phyloP scores from a whole-genome alignment of 1,140 invertebrate species.

The Ctenoplectra terminalis region DNA sequence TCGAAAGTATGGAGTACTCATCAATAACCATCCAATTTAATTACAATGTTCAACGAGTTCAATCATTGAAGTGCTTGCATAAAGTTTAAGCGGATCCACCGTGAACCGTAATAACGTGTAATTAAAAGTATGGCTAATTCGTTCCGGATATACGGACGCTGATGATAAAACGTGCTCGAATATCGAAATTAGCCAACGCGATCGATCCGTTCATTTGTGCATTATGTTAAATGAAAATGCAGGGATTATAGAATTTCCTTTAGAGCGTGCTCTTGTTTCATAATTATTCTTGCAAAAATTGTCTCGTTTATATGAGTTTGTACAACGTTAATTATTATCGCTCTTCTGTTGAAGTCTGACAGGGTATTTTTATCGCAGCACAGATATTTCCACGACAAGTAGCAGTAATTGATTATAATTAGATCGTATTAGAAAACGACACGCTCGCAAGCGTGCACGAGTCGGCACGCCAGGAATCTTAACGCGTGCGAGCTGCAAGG shows the following conservation, averaged over 20 bases:
- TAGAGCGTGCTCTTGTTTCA: no score
- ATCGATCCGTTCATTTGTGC: neutral
- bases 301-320: no score
- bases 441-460: neutral
- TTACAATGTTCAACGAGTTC: slow-evolving; percentile 23
- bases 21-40: slow-evolving; percentile 46
- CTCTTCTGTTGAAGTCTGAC: no score
- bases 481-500: neutral
- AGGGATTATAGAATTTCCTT: neutral
- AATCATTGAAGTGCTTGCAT: neutral
- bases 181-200: neutral
- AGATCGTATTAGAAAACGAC: slow-evolving; percentile 21
- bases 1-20: slow-evolving; percentile 24
- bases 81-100: slow-evolving; percentile 22
- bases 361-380: no score
- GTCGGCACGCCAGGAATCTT: slow-evolving; percentile 6
- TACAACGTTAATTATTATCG: no score
- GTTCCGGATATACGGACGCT: neutral
- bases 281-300: no score
- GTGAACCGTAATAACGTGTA: neutral
- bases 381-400: no score
- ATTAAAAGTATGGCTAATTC: slow-evolving; percentile 6
- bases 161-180: neutral
- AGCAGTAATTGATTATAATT: no score
- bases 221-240: neutral